Percentiles rank a stretch among this genome's conserved stretches.
Conservation (phyloP, 2,888 invertebrate species). For the Plebejus argus region DNA sequence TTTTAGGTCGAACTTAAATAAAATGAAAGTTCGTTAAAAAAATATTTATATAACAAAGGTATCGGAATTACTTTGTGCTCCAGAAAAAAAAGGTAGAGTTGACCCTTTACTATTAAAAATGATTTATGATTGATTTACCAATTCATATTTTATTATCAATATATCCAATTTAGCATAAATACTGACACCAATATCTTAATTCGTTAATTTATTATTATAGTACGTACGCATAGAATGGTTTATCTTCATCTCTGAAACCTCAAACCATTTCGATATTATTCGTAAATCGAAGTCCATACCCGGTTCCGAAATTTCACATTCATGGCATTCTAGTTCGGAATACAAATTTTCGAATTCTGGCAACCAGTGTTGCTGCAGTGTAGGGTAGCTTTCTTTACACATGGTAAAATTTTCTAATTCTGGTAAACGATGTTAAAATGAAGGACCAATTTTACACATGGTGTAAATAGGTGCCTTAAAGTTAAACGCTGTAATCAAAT, state of each 20-base stretch:
- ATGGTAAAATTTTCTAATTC: neutral
- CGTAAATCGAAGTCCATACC: neutral
- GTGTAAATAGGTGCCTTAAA: too few species aligned
- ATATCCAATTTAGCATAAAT: neutral
- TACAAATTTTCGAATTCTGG: conserved; percentile 13
- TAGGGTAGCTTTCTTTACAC: neutral
- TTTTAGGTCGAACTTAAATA: neutral
- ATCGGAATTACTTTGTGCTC: neutral
- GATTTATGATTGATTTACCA: neutral
- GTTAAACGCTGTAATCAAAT: neutral
- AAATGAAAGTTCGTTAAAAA: conserved; percentile 17
- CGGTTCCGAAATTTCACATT: neutral
- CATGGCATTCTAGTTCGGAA: neutral
- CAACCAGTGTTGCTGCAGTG: neutral
- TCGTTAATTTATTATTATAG: too few species aligned
- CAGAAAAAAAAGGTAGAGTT: neutral
- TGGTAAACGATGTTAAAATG: neutral
- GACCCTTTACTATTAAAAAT: neutral
- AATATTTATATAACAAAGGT: conserved; percentile 3
- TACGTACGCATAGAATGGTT: too few species aligned
- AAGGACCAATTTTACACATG: neutral
- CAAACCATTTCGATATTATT: neutral
- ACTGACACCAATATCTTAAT: too few species aligned
- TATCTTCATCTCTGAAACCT: neutral
- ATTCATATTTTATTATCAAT: too few species aligned